Conservation (phyloP, 2,113 vertebrate species). For the Rhabdornis inornatus region DNA sequence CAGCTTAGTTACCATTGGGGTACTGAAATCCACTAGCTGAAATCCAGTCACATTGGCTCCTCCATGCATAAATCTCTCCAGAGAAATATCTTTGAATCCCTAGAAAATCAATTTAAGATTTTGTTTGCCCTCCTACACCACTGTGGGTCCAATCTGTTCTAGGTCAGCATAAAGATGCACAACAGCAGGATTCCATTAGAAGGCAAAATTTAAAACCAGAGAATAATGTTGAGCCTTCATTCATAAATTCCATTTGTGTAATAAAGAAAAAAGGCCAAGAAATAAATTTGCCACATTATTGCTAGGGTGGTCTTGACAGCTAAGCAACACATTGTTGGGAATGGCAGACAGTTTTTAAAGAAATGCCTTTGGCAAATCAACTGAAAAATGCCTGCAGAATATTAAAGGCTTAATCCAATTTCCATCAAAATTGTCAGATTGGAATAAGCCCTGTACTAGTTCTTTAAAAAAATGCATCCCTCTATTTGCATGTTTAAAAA, state of each 20-base stretch:
- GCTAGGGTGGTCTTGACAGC: not conserved
- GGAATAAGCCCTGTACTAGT: not conserved
- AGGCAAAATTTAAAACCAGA: not conserved
- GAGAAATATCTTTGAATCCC: conserved; percentile 98
- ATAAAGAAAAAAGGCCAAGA: not conserved
- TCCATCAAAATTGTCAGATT: not conserved
- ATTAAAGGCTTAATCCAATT: not conserved
- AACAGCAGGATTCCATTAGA: not conserved
- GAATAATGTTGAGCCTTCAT: not conserved
- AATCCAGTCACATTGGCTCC: conserved; percentile 98
- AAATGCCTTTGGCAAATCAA: not conserved
- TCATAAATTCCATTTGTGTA: not conserved
- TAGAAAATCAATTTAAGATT: conserved; percentile 66
- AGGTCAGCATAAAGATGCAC: not conserved
- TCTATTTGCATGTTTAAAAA: not conserved
- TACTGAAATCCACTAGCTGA: conserved; percentile 97
- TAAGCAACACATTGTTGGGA: not conserved
- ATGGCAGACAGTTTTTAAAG: not conserved
- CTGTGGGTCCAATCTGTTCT: not conserved
- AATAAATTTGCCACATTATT: not conserved
- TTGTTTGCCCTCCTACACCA: not conserved
- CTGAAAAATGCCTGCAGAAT: not conserved
- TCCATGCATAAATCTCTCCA: conserved; percentile 97
- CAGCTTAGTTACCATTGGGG: conserved; percentile 91
- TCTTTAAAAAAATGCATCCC: not conserved